Base-by-base conservation (phyloP, 2,888 invertebrate species). In the Creontiades dilutus region DNA sequence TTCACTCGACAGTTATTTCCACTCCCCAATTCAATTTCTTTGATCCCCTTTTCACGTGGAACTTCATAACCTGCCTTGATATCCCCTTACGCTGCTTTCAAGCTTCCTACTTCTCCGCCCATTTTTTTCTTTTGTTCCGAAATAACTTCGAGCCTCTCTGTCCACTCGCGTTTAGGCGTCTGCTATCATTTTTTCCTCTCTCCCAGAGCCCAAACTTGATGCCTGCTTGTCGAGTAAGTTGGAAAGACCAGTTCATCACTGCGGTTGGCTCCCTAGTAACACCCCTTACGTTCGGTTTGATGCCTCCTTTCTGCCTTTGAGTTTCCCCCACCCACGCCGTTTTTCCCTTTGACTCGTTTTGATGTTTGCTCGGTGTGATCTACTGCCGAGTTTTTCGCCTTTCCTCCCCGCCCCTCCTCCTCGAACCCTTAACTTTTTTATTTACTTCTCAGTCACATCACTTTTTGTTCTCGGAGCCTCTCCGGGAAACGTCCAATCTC, bases 271-370 rank as follows among this genome's bases (percentile, higher is more conserved):
- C 37, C 85, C 37, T 28, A 16, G n/a, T n/a, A 48, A 55, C 84
- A 23, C 19, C 14, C 80, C 28, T 88, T 23, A 55, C 57, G 61
- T 85, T 85, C 61, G 37, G 85, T 61, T 61, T 85, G 52, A 47
- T 48, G 78, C 88, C 57, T 37, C 85, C 68, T 68, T 68, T 68
- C 23, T 23, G 68, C 27, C 27, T 27, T 68, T 57, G 57, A 57
- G 52, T 84, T 57, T 55, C 19, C 27, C 57, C 27, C 82, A 11
- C 16, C 28, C 47, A 61, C 86, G 75, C 47, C 86, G 86, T 86
- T 86, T 86, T 68, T 86, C 88, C 78, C 88, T 88, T 88, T 88
- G 88, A 88, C 88, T 88, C 88, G 88, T 88, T 88, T 88, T 88
- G 88, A 88, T 88, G 88, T 88, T 88, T 76, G 88, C 88, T 78